phyloP scores from a whole-genome alignment of 2,888 invertebrate species.

The Muschampia plurimacula region DNA sequence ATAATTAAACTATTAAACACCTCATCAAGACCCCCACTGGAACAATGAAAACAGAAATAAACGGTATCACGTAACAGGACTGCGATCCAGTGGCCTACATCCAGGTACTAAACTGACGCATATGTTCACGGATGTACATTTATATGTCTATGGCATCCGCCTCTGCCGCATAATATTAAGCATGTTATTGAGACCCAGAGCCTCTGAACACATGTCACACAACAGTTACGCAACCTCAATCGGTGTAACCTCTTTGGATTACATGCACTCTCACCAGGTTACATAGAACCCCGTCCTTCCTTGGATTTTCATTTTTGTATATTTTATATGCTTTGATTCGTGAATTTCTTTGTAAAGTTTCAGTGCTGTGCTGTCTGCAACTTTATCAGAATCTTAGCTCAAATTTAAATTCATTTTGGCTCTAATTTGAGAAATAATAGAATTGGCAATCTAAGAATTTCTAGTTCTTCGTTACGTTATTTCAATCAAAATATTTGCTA shows the following conservation, averaged over 20 bases:
- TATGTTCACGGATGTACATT: slow-evolving; percentile 32
- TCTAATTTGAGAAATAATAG: no score
- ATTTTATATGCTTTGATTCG: no score
- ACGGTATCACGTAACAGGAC: slow-evolving; percentile 2
- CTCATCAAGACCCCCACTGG: neutral
- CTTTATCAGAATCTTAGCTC: no score
- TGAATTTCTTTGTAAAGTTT: no score
- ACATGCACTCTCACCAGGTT: slow-evolving; percentile 37
- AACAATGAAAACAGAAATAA: neutral
- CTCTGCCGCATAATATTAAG: slow-evolving; percentile 20
- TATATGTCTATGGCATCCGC: slow-evolving; percentile 34
- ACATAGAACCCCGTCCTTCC: neutral
- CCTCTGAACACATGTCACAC: slow-evolving; percentile 38
- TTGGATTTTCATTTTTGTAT: neutral
- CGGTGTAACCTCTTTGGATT: slow-evolving; percentile 41
- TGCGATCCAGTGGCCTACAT: slow-evolving; percentile 29
- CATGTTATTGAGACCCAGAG: slow-evolving; percentile 22
- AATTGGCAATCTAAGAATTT: no score
- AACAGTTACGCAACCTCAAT: slow-evolving; percentile 47
- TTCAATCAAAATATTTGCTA: no score
- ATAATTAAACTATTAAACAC: neutral
- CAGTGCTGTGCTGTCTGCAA: no score
- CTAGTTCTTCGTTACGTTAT: no score
- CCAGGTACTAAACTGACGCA: slow-evolving; percentile 20
- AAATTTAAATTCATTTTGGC: no score